A percentile compares a stretch with the other conserved stretches of the same genome.
Evolutionary conservation across 2,888 invertebrate species (phyloP).

Genomic region (Gymnocheta viridis): DNA sequence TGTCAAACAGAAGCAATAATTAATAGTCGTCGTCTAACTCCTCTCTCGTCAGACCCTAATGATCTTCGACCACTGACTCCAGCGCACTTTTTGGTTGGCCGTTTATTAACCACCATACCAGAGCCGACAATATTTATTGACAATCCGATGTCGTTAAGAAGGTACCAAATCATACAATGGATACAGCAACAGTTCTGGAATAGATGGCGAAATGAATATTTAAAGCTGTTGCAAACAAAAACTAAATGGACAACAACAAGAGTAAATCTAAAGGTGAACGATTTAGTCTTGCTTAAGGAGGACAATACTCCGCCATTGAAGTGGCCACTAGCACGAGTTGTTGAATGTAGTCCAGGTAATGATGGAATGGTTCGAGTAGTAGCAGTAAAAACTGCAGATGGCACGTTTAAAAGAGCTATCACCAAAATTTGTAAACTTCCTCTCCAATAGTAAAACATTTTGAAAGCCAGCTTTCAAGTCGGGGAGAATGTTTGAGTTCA

Average conservation of each 20-base stretch:
- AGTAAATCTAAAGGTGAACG: conserved; percentile 1
- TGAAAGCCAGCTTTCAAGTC: conserved; percentile 37
- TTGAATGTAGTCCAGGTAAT: conserved; percentile 10
- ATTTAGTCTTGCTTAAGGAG: conserved; percentile 40
- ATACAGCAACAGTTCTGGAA: conserved; percentile 58
- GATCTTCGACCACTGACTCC: conserved; percentile 67
- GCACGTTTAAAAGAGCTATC: conserved; percentile 36
- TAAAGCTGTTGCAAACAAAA: conserved; percentile 29
- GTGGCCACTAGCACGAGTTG: conserved; percentile 38
- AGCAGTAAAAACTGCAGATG: conserved; percentile 39
- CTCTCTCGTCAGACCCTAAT: conserved; percentile 69
- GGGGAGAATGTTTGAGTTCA: conserved; percentile 33
- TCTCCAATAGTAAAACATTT: conserved; percentile 1
- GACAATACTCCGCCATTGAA: conserved; percentile 28
- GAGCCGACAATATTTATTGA: conserved; percentile 33
- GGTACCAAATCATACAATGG: conserved; percentile 42
- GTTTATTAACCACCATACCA: conserved; percentile 28
- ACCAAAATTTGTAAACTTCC: conserved; percentile 46
- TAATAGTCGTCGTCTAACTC: conserved; percentile 74
- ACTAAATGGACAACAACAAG: conserved; percentile 34
- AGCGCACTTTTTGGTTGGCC: conserved; percentile 67
- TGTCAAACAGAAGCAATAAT: conserved; percentile 72
- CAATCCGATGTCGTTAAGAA: conserved; percentile 16
- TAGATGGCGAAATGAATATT: conserved; percentile 57
- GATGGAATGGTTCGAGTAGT: conserved; percentile 33